Percentiles rank a stretch among this genome's conserved stretches.
phyloP scores from a whole-genome alignment of 2,797 vertebrate species.

The Helostoma temminkii region DNA sequence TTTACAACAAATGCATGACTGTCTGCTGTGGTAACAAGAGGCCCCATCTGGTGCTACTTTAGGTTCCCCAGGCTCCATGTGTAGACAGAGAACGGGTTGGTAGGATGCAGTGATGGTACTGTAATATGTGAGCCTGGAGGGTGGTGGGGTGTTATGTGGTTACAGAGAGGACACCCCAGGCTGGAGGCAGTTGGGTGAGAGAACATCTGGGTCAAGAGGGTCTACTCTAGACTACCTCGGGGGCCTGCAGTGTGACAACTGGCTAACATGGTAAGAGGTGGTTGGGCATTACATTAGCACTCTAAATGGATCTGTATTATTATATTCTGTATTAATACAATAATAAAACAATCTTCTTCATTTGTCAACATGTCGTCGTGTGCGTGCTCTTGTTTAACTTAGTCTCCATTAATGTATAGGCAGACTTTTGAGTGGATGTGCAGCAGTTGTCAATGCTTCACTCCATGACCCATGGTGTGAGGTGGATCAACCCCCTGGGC shows the following conservation, averaged over 20 bases:
- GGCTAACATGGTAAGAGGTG: constrained; percentile 38
- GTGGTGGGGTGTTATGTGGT: constrained; percentile 42
- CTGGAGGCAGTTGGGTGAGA: constrained; percentile 61
- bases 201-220: constrained; percentile 66
- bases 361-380: neutral
- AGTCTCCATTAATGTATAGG: neutral
- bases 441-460: neutral
- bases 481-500: constrained; percentile 47
- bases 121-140: constrained; percentile 33
- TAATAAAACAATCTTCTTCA: neutral
- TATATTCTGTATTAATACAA: neutral
- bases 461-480: constrained; percentile 9
- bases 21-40: constrained; percentile 74
- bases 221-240: constrained; percentile 42
- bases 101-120: constrained; percentile 17
- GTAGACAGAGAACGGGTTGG: constrained; percentile 47
- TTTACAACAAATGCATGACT: constrained; percentile 63
- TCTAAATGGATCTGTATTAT: constrained; percentile 12
- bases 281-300: constrained; percentile 31
- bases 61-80: constrained; percentile 63
- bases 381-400: neutral
- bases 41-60: constrained; percentile 77
- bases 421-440: neutral
- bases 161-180: constrained; percentile 55
- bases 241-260: constrained; percentile 56